These are phyloP conservation scores for Chorisops tibialis DNA, from an alignment of 2,888 invertebrate species.

Conservation along the genomic window DNA sequence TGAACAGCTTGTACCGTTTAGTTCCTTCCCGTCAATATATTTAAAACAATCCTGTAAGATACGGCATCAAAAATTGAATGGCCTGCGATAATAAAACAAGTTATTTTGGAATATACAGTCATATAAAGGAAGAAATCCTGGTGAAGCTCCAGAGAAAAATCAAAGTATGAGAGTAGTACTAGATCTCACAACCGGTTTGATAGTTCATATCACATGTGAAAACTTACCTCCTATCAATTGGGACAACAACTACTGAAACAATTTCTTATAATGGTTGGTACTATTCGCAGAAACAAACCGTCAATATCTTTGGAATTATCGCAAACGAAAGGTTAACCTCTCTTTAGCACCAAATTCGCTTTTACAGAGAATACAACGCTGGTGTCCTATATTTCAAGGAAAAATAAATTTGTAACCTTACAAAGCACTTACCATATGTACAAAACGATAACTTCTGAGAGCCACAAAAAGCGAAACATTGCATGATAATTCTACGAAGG, in stretches of 20 bases:
- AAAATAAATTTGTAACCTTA: too few relatives aligned
- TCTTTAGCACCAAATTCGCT: too few relatives aligned
- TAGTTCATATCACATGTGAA: not conserved
- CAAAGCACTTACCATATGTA: too few relatives aligned
- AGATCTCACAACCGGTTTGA: not conserved
- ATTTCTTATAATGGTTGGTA: too few relatives aligned
- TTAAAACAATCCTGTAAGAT: slow-evolving; percentile 1
- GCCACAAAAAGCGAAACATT: too few relatives aligned
- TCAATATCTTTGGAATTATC: too few relatives aligned
- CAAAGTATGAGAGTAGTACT: slow-evolving; percentile 3
- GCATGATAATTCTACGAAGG: too few relatives aligned
- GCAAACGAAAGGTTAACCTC: too few relatives aligned
- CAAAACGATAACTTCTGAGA: too few relatives aligned
- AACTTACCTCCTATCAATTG: not conserved
- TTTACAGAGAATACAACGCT: too few relatives aligned
- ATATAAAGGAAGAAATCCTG: not conserved
- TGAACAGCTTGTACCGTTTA: slow-evolving; percentile 8
- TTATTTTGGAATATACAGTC: slow-evolving; percentile 9
- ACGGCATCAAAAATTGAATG: slow-evolving; percentile 6
- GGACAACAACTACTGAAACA: not conserved
- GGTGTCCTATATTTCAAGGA: too few relatives aligned
- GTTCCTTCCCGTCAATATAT: slow-evolving; percentile 1
- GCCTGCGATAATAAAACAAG: not conserved
- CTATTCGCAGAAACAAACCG: too few relatives aligned
- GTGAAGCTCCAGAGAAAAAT: not conserved